Base-by-base conservation (phyloP, 2,888 invertebrate species). In the Euzophera pinguis region DNA sequence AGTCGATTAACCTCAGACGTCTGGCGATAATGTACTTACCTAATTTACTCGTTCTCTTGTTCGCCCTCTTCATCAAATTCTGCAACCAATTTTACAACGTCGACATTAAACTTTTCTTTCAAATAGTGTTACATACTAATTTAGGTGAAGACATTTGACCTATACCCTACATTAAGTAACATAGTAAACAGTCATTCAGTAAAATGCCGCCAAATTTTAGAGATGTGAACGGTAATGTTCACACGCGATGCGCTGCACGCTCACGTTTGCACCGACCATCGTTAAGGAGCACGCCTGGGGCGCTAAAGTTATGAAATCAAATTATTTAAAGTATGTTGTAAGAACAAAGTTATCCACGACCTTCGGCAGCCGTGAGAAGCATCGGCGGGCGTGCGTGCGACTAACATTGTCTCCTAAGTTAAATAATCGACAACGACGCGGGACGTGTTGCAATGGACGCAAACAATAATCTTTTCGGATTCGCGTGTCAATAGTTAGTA, bases 281-380 rank as follows among this genome's bases (percentile, higher is more conserved):
- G 54, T 59, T 57, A 75, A 70, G 71, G 73, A 69, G 69, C 72
- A 70, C 65, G 76, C 77, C 78, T 66, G 66, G 73, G 75, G 77
- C 71, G 72, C 65, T 62, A 71, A 74, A 73, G 65, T 88, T 88
- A 84, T 83, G 89, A 89, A 89, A 88, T 79, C 75, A 82, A 83
- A 86, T 85, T 82, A 85, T 87, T 86, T 84, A 78, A 83, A 84
- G 71, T 76, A 79, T 89, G 87, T 88, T 81, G 87, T 84, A 89
- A 89, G 81, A 74, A 67, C 72, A 63, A 72, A 80, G 78, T 79
- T 85, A 85, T 83, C 81, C 79, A 71, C 84, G 85, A 87, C 88
- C 88, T 88, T 88, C 87, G 81, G 78, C 76, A 75, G 74, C 76
- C 89, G 89, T 88, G 88, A 84, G 88, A 88, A 86, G 78, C 77